Base-by-base conservation (phyloP, 2,888 invertebrate species). In the Clunio marinus region DNA sequence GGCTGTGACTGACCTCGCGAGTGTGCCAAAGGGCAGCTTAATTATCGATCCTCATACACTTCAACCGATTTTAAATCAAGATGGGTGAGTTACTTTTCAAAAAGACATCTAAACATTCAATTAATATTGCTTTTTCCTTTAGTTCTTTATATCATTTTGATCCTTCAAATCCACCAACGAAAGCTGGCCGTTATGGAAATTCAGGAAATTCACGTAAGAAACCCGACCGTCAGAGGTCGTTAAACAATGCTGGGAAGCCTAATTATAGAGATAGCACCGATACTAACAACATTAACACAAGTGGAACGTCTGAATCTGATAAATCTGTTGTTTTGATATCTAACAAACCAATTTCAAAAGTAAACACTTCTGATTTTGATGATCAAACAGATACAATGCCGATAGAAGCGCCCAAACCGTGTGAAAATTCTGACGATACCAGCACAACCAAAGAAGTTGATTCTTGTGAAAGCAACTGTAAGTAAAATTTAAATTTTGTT, bases 1-100 rank as follows among this genome's bases (percentile, higher is more conserved):
- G 92, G 92, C 93, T 63, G 91, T 94, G 66, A 90, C 91, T 32
- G 91, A 90, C 79, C 84, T 93, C 78, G 85, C 89, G 46, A 86
- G 87, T 71, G 93, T 95, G 70, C 94, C 94, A 63, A 83, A 88
- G 69, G 95, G 95, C 70, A 92, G 93, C 73, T 81, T 94, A 73
- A 88, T 95, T 73, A 91, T 96, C 77, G 91, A 95, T 78, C 94
- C 94, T 24, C 78, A 78, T 75, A 79, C 79, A 74, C 76, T 79
- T 73, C 78, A 79, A 76, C 78, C 79, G 74, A 77, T 79, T 74
- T 76, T 79, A 74, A 79, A 79, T 76, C 76, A 78, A 77, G 79
- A 79, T 77, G 79, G 79, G 79, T 79, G 78, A 78, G 76, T 77
- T 25, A 20, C 8, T 60, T 66, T 24, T 28, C 8, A 37, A 46